phyloP scores from a whole-genome alignment of 2,113 vertebrate species.

The Sinocyclocheilus maitianheensis region DNA sequence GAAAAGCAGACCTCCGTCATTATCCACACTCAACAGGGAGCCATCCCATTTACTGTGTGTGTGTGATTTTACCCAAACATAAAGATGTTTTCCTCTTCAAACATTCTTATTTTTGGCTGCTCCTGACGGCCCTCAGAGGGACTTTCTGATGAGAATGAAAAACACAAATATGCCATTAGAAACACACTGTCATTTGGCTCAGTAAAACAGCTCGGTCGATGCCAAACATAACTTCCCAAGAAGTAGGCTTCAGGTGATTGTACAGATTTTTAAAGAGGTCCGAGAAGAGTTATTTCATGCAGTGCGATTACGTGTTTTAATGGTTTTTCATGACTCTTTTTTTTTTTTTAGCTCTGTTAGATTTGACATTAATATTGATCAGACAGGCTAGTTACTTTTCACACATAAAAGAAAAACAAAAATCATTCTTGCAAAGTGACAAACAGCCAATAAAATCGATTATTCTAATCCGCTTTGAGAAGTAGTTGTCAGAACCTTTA shows the following conservation, averaged over 20 bases:
- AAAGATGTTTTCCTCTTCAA: slow-evolving; percentile 17
- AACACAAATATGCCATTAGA: slow-evolving; percentile 17
- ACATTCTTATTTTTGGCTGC: slow-evolving; percentile 38
- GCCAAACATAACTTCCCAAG: slow-evolving; percentile 15
- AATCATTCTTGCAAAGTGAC: background rate
- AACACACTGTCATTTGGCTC: slow-evolving; percentile 17
- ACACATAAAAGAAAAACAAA: background rate
- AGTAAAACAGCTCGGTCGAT: background rate
- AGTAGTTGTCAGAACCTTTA: background rate
- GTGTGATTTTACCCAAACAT: slow-evolving; percentile 9
- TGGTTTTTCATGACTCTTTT: background rate
- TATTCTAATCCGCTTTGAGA: background rate
- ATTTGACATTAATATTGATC: slow-evolving; percentile 8
- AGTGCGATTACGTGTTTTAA: background rate
- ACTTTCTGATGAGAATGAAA: slow-evolving; percentile 23
- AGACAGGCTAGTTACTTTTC: background rate
- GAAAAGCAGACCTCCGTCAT: background rate
- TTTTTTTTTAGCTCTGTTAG: background rate
- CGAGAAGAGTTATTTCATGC: slow-evolving; percentile 2
- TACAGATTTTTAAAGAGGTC: background rate
- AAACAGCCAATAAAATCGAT: slow-evolving; percentile 18
- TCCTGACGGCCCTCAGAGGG: slow-evolving; percentile 2
- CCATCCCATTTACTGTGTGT: background rate
- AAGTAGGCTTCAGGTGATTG: slow-evolving; percentile 18
- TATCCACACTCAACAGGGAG: slow-evolving; percentile 28